A percentile compares a stretch with the other conserved stretches of the same genome.
Conservation (phyloP, 2,888 invertebrate genomes). For the Euphydryas editha region DNA sequence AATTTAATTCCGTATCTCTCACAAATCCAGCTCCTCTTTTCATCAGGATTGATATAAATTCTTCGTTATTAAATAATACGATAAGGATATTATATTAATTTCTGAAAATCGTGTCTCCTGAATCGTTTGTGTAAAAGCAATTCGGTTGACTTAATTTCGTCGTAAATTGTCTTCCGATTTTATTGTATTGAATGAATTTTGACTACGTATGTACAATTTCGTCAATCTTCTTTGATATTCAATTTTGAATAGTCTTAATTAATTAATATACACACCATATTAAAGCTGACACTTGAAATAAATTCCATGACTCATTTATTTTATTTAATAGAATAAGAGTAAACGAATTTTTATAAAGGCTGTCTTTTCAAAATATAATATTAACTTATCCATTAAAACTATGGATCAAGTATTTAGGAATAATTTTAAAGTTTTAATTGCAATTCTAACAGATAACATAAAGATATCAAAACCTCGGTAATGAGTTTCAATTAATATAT, state of each 20-base stretch:
- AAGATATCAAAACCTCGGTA: too few relatives aligned
- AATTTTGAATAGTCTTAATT: background rate
- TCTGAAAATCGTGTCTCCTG: background rate
- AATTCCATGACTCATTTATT: too few relatives aligned
- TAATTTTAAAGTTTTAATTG: too few relatives aligned
- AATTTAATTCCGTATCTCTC: background rate
- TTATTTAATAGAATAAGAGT: too few relatives aligned
- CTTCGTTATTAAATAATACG: slow-evolving; percentile 26
- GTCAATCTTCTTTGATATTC: background rate
- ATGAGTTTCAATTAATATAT: too few relatives aligned
- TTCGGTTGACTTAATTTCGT: slow-evolving; percentile 8
- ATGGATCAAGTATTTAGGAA: too few relatives aligned
- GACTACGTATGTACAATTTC: background rate
- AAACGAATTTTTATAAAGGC: too few relatives aligned
- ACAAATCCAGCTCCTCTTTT: background rate
- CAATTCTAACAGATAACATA: too few relatives aligned
- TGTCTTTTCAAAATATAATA: too few relatives aligned
- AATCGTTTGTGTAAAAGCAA: slow-evolving; percentile 13
- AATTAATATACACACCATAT: background rate
- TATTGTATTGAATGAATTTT: background rate
- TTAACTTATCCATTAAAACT: too few relatives aligned
- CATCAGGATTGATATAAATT: slow-evolving; percentile 8
- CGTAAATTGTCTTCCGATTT: background rate
- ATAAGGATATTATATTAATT: slow-evolving; percentile 29
- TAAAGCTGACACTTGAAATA: background rate